Conservation (phyloP, 2,888 invertebrate species). For the Agrochola macilenta region DNA sequence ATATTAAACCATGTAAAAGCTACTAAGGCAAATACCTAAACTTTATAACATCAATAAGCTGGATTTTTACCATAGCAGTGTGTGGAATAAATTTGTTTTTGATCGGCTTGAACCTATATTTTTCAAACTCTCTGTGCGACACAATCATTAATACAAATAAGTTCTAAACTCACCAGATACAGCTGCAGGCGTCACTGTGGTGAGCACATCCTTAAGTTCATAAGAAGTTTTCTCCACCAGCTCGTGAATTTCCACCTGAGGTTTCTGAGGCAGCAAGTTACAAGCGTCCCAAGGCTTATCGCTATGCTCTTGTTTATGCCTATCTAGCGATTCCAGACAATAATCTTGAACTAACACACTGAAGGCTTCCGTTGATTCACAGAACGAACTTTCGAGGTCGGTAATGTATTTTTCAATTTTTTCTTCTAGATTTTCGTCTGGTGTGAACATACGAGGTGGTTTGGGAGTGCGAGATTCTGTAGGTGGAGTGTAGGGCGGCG, state of each 20-base stretch:
- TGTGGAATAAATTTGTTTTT: background rate
- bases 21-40: background rate
- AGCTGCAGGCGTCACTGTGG: slow-evolving; percentile 74
- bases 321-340: slow-evolving; percentile 77
- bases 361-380: slow-evolving; percentile 75
- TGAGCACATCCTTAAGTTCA: slow-evolving; percentile 79
- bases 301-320: slow-evolving; percentile 73
- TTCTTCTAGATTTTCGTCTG: slow-evolving; percentile 72
- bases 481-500: slow-evolving; percentile 87
- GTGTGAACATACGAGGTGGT: slow-evolving; percentile 73
- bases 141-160: background rate
- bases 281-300: slow-evolving; percentile 85
- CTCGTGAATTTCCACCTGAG: slow-evolving; percentile 68
- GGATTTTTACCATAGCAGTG: background rate
- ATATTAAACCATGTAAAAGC: background rate
- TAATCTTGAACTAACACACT: slow-evolving; percentile 82
- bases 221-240: slow-evolving; percentile 71
- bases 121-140: background rate
- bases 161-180: slow-evolving; percentile 76
- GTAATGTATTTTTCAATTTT: slow-evolving; percentile 72
- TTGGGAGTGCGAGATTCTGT: slow-evolving; percentile 71
- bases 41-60: background rate
- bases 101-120: background rate
- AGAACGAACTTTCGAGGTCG: slow-evolving; percentile 43
- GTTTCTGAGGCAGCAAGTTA: slow-evolving; percentile 80